phyloP scores from a whole-genome alignment of 2,888 invertebrate species.

The Meandrusa payeni region DNA sequence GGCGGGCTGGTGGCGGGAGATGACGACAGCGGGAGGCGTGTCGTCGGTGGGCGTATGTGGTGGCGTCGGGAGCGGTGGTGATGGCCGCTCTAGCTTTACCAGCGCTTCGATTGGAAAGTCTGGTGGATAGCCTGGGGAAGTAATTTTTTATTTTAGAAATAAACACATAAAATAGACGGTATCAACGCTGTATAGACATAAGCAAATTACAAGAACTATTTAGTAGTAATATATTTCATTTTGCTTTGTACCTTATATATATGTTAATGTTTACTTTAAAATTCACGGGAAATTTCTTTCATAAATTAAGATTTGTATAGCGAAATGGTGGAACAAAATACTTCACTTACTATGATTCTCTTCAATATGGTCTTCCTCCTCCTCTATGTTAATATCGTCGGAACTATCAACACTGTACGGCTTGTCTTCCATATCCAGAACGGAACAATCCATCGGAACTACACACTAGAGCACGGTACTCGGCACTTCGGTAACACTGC shows the following conservation, averaged over 20 bases:
- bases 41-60: conserved; percentile 87
- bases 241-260: too few species aligned
- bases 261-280: too few species aligned
- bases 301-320: too few species aligned
- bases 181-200: too few species aligned
- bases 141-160: conserved; percentile 25
- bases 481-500: conserved; percentile 59
- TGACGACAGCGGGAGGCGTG: conserved; percentile 72
- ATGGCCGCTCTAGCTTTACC: conserved; percentile 82
- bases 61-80: conserved; percentile 85
- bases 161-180: too few species aligned
- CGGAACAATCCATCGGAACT: conserved; percentile 59
- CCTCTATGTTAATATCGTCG: conserved; percentile 75
- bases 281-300: too few species aligned
- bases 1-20: conserved; percentile 62
- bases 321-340: too few species aligned
- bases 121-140: conserved; percentile 77
- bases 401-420: conserved; percentile 77
- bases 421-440: conserved; percentile 74
- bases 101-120: conserved; percentile 80
- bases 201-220: too few species aligned
- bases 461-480: conserved; percentile 62
- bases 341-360: conserved; percentile 72
- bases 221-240: too few species aligned
- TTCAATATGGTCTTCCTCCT: conserved; percentile 65